A percentile compares a stretch with the other conserved stretches of the same genome.
These are phyloP conservation scores for Melanotus villosus DNA, from an alignment of 2,888 invertebrate species.

Conservation along the genomic window DNA sequence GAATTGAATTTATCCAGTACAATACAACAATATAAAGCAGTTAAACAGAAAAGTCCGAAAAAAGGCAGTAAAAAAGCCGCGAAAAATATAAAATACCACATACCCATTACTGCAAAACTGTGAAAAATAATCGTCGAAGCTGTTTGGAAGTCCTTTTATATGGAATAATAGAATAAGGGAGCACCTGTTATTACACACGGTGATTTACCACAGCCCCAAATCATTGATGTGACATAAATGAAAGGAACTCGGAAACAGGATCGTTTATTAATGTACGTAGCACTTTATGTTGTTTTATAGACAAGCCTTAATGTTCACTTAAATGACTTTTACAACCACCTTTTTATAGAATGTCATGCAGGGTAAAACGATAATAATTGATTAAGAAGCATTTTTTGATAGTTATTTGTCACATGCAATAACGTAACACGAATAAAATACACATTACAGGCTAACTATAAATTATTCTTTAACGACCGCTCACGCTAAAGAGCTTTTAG, in stretches of 20 bases:
- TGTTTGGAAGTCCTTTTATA: conserved; percentile 34
- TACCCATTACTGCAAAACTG: conserved; percentile 39
- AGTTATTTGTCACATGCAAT: not conserved
- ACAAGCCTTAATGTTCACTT: conserved; percentile 14
- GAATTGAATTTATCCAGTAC: not conserved
- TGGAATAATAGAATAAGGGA: conserved; percentile 36
- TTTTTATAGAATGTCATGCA: conserved; percentile 18
- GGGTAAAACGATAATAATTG: conserved; percentile 13
- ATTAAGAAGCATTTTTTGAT: conserved; percentile 8
- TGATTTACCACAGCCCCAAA: conserved; percentile 41
- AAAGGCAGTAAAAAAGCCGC: conserved; percentile 10
- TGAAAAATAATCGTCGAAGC: conserved; percentile 32
- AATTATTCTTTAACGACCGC: too few species aligned
- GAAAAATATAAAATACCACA: conserved; percentile 35
- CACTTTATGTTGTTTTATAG: conserved; percentile 25
- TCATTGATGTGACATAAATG: conserved; percentile 36
- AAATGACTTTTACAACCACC: conserved; percentile 12
- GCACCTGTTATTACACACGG: conserved; percentile 45
- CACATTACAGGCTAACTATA: not conserved
- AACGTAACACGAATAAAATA: not conserved
- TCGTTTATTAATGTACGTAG: conserved; percentile 35
- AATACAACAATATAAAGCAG: conserved; percentile 6
- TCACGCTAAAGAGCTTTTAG: too few species aligned
- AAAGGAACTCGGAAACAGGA: conserved; percentile 36
- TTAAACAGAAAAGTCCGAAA: not conserved